Evolutionary conservation across 2,113 vertebrate genomes (phyloP).

Genomic region (Burhinus oedicnemus): DNA sequence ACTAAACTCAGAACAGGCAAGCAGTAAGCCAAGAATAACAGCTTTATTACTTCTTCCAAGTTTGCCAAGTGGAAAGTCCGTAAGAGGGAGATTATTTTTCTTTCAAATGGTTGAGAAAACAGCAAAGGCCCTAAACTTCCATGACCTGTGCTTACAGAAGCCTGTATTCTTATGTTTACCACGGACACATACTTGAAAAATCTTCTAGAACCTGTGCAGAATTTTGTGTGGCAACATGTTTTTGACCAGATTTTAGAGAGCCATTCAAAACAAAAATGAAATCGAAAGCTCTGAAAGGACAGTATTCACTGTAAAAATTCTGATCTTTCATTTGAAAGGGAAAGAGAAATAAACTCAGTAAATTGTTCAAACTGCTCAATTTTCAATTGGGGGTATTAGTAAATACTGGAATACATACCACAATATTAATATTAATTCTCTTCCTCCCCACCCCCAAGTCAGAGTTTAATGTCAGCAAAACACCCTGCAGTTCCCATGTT

Average conservation of each 20-base stretch:
- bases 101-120: conserved; percentile 47
- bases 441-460: not conserved
- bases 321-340: not conserved
- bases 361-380: not conserved
- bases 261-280: not conserved
- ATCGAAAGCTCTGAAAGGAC: not conserved
- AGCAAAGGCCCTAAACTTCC: not conserved
- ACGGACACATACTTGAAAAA: accelerated
- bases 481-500: not conserved
- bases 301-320: not conserved
- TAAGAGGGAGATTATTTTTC: conserved; percentile 40
- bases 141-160: not conserved
- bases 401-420: not conserved
- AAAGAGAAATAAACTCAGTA: not conserved
- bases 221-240: not conserved
- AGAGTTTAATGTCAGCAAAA: not conserved
- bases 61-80: conserved; percentile 1
- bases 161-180: not conserved
- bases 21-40: conserved; percentile 44
- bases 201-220: not conserved
- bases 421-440: not conserved
- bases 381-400: not conserved
- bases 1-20: not conserved
- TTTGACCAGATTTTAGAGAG: not conserved
- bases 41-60: conserved; percentile 33